Evolutionary conservation across 2,888 invertebrate genomes (phyloP), one percentile per base, ranked within the genome.

Genomic region (Ctenicera cuprea): DNA sequence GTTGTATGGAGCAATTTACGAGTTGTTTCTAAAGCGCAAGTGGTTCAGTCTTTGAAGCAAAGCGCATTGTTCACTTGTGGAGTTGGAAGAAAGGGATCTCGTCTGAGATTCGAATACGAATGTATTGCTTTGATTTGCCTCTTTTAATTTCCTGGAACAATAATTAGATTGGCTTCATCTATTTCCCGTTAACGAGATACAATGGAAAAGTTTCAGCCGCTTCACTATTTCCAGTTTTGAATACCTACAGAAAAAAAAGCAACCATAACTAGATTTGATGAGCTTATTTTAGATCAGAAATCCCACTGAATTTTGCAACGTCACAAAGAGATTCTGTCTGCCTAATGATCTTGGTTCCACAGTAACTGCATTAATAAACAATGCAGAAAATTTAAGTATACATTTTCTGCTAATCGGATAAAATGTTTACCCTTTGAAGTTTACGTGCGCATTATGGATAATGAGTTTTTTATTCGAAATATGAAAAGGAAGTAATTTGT

Each of bases 1-100:
- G 38, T 59, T 59, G 59, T 59, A 59, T 59, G 22, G 38, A 16
- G 38, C 59, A 38, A 59, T 37, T 59, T 59, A 59, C 20, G 59
- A 59, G 59, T 59, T 59, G 22, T 59, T 59, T 59, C 59, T 59
- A 59, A 57, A 12, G 59, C 20, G 37, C 16, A 14, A 38, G 30
- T 20, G 59, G 59, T 30, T 4, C 59, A 50, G 50, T 18, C 48
- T 54, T 54, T 14, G 26, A 18, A 54, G 11, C n/a, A n/a, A 22
- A 8, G 26, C 37, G 33, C 20, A 38, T 59, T 38, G 59, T 59
- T 38, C 38, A 38, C 38, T 59, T 18, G 30, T 57, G 20, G 59
- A 59, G n/a, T 20, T 18, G 18, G 18, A 9, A 59, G 59, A 59
- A 38, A 38, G 20, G 57, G 5, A 54, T 30, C 22, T 14, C 54